Conservation (phyloP, 53 echinoderm and acorn worm species). For the Luidia sarsii region DNA sequence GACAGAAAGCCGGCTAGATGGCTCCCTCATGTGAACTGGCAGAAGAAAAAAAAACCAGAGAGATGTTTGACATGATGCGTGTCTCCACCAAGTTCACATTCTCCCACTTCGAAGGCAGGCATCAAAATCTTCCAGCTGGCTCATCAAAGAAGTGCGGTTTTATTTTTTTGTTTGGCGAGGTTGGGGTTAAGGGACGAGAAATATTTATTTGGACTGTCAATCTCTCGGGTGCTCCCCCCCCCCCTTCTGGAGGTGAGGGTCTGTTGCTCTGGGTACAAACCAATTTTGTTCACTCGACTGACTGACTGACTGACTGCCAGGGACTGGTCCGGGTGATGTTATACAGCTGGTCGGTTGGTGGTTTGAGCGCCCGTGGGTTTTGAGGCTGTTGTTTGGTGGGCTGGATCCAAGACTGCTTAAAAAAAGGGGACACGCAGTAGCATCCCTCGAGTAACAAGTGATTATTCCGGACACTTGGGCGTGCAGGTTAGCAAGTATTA, state of each 20-base stretch:
- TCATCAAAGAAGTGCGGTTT: conserved; percentile 6
- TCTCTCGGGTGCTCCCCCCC: conserved; percentile 16
- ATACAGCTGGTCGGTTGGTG: too few species aligned
- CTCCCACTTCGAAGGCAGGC: conserved; percentile 25
- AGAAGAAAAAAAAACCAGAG: not conserved
- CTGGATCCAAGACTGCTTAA: too few species aligned
- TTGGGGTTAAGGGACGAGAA: not conserved
- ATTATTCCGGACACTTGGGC: too few species aligned
- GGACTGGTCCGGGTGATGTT: too few species aligned
- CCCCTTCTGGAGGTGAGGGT: too few species aligned
- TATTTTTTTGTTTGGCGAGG: not conserved
- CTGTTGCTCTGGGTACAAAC: not conserved
- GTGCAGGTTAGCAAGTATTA: too few species aligned
- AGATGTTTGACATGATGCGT: too few species aligned
- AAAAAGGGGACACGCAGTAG: too few species aligned
- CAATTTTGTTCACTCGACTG: conserved; percentile 12
- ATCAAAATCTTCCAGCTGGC: conserved; percentile 28
- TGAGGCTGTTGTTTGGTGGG: too few species aligned
- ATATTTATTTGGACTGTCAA: conserved; percentile 15
- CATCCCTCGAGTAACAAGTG: too few species aligned
- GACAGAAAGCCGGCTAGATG: conserved; percentile 14
- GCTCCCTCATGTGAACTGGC: not conserved
- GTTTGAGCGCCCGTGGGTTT: too few species aligned
- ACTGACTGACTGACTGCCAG: too few species aligned
- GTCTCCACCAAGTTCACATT: conserved; percentile 37